Evolutionary conservation across 2,797 vertebrate genomes (phyloP).

Genomic region (Euthynnus affinis): DNA sequence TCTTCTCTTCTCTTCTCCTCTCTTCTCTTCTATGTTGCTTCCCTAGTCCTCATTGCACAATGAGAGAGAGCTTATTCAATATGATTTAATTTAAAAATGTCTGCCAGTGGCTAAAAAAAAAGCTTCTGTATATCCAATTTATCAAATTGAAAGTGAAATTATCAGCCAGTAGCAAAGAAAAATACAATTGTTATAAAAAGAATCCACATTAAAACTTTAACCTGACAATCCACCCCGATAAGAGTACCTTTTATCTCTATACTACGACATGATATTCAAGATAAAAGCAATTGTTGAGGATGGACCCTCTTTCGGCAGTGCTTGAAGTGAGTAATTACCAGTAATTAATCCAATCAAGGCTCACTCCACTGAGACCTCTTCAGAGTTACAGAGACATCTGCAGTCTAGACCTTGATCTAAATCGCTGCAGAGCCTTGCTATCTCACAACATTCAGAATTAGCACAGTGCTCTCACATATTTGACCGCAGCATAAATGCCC

Average conservation of each 20-base stretch:
- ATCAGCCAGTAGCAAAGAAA: constrained; percentile 38
- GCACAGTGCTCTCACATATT: constrained; percentile 32
- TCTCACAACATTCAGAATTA: constrained; percentile 51
- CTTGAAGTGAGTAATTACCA: constrained; percentile 74
- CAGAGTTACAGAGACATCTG: constrained; percentile 71
- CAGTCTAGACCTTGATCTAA: constrained; percentile 73
- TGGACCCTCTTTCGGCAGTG: constrained; percentile 57
- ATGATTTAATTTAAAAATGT: constrained; percentile 51
- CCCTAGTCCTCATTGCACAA: constrained; percentile 7
- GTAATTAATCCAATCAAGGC: constrained; percentile 76
- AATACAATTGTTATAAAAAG: constrained; percentile 33
- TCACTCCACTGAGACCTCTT: constrained; percentile 68
- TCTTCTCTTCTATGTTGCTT: constrained; percentile 19
- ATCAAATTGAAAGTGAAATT: constrained; percentile 59
- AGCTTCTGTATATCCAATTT: constrained; percentile 41
- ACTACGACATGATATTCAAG: constrained; percentile 63
- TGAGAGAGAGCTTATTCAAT: constrained; percentile 29
- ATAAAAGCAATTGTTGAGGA: constrained; percentile 76
- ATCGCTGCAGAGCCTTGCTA: constrained; percentile 45
- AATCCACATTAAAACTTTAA: constrained; percentile 52
- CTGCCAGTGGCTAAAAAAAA: constrained; percentile 42
- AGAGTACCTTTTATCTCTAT: constrained; percentile 66
- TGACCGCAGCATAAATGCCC: constrained; percentile 15
- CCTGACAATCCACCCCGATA: constrained; percentile 42
- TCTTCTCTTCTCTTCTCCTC: not conserved